Base-by-base conservation (phyloP, 2,797 vertebrate species). In the Hippoglossus hippoglossus region DNA sequence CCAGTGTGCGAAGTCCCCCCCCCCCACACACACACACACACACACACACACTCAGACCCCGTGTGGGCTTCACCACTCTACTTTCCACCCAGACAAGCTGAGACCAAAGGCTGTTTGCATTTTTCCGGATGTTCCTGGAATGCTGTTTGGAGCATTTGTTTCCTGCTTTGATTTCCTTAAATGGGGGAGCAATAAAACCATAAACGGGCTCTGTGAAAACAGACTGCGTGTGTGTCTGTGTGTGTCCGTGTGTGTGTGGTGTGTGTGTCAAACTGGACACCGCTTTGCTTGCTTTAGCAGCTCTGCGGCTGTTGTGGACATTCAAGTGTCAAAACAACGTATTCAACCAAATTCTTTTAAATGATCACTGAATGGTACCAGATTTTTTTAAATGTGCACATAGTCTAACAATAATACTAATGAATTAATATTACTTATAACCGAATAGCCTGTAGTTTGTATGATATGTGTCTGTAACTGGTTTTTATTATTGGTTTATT, bases 131-230 rank as follows among this genome's bases (percentile, higher is more conserved):
- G 91, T 88, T 86, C 71, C 83, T 87, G 89, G 91, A 91, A 91
- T 93, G 91, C 71, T 79, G 82, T 79, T 75, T 70, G 84, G 81
- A 87, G 51, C 91, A 81, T 92, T 92, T 93, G 91, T 89, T 91
- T 93, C 91, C 90, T 89, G 87, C 91, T 92, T 92, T 93, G 88
- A 93, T 91, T 91, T 92, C 88, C 90, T 85, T 92, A 91, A 87
- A 91, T 81, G 85, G 86, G 87, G 73, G 87, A 86, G 92, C 91
- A 79, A 92, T 93, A 92, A 93, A 93, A 26, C 90, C 91, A 93
- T 93, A 92, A 93, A 91, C 2, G 6, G 46, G 59, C 78, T 53
- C 85, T 91, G 89, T 78, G 81, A 91, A 91, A 93, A 92, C 89
- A 92, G 0, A 19, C 73, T 4, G 21, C 28, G 31, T 31, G 64